These are phyloP conservation scores for Cyphomyrmex costatus DNA, from an alignment of 1,140 invertebrate genomes.

Conservation along the genomic window DNA sequence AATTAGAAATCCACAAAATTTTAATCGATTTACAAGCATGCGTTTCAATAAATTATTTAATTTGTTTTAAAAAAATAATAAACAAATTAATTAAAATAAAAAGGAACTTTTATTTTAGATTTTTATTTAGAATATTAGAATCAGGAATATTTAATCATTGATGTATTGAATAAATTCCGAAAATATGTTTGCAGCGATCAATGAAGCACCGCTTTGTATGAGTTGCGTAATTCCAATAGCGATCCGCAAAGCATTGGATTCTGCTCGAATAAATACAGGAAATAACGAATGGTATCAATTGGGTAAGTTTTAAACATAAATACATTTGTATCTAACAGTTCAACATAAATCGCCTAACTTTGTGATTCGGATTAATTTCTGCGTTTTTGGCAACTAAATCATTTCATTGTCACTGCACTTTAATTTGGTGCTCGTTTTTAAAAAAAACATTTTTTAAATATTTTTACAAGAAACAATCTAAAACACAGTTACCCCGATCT, in stretches of 20 bases:
- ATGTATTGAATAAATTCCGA: background rate
- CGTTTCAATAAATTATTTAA: background rate
- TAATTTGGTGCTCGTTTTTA: too few species aligned
- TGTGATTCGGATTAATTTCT: background rate
- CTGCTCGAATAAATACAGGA: constrained; percentile 89
- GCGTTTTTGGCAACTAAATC: background rate
- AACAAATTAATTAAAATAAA: constrained; percentile 10
- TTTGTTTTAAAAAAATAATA: background rate
- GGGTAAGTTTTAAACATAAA: constrained; percentile 72
- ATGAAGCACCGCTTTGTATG: constrained; percentile 93
- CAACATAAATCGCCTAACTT: constrained; percentile 17
- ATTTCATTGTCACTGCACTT: background rate
- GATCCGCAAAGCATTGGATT: constrained; percentile 90
- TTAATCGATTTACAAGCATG: background rate
- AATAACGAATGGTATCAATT: constrained; percentile 81
- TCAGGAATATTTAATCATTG: background rate
- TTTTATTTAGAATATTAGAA: background rate
- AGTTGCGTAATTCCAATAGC: constrained; percentile 90
- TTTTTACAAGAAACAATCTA: too few species aligned
- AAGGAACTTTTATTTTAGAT: too few species aligned
- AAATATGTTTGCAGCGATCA: constrained; percentile 88
- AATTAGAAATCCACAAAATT: background rate
- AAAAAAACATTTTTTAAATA: too few species aligned
- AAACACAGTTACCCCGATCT: too few species aligned
- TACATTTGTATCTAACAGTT: constrained; percentile 10